Base-by-base conservation (phyloP, 2,113 vertebrate species). In the Nycticorax nycticorax region DNA sequence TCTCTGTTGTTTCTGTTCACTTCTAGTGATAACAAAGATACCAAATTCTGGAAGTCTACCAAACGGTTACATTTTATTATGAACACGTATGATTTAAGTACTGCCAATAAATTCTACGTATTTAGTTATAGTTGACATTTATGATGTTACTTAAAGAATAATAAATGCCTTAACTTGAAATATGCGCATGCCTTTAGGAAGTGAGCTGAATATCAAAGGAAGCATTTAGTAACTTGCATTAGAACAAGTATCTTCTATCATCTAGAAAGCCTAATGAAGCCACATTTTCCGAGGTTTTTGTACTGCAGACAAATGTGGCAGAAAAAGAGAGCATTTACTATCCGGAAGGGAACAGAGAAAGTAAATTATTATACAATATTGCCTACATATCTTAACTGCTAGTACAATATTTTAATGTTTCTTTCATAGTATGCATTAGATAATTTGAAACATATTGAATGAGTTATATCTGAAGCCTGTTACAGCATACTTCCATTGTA, bases 111-210 rank as follows among this genome's bases (percentile, higher is more conserved):
- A 92, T 92, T 73, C 62, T 47, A 47, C 0, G 0, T 77, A 82
- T 97, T 96, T 94, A 81, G 88, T 93, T 95, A 82, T 1, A 50
- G 76, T 8, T 96, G 94, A 87, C 84, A 85, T 91, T 95, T 95
- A 97, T 63, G 57, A 88, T 92, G 41, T 88, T 95, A 79, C 80
- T 92, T 93, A 63, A 83, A 89, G 83, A 92, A 96, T 86, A 91
- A 95, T 79, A 91, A 96, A 87, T 81, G 81, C 89, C 81, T 85
- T 73, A 89, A 87, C 84, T 85, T 76, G 73, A 95, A 96, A 91
- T 82, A 95, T 28, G 63, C 7, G 4, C 80, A 43, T 55, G 74
- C 66, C 85, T 95, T 82, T 92, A 78, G 90, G 32, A 91, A 96
- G 77, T 14, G 60, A 94, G 56, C 13, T 0, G 4, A 92, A 66